phyloP scores from a whole-genome alignment of 2,888 invertebrate genomes.

The Pheosia gnoma region DNA sequence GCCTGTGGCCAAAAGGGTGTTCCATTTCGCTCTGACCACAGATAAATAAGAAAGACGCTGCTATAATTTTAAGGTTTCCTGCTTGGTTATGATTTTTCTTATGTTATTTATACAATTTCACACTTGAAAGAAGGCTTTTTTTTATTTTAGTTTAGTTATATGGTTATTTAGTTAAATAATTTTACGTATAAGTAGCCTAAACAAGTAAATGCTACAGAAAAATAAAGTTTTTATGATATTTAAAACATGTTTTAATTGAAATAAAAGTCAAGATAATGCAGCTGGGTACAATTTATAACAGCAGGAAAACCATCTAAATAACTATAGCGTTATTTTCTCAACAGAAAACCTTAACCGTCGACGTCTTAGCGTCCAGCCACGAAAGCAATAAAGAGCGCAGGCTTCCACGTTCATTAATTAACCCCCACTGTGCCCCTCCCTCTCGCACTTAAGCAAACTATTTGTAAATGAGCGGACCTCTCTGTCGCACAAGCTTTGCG shows the following conservation, averaged over 20 bases:
- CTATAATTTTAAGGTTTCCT: too few species aligned
- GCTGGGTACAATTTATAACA: not conserved
- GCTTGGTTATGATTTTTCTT: too few species aligned
- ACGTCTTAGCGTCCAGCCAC: conserved; percentile 82
- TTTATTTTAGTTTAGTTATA: too few species aligned
- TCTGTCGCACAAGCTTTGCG: conserved; percentile 81
- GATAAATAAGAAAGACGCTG: too few species aligned
- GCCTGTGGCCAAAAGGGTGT: not conserved
- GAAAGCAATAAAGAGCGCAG: conserved; percentile 84
- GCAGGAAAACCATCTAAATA: conserved; percentile 58
- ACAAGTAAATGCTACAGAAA: too few species aligned
- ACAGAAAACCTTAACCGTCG: conserved; percentile 79
- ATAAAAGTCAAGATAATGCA: not conserved
- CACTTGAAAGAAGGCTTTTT: too few species aligned
- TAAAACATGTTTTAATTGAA: not conserved
- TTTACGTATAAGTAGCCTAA: too few species aligned
- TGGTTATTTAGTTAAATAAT: too few species aligned
- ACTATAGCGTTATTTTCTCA: conserved; percentile 70
- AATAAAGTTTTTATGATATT: not conserved
- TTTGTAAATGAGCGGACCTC: conserved; percentile 80
- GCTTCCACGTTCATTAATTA: conserved; percentile 85
- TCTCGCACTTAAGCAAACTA: conserved; percentile 70
- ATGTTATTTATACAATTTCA: too few species aligned
- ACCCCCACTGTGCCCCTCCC: conserved; percentile 72
- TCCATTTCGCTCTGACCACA: too few species aligned